Percentiles rank a stretch among this genome's conserved stretches.
Evolutionary conservation across 2,888 invertebrate species (phyloP).

Genomic region (Pristionchus exspectatus): DNA sequence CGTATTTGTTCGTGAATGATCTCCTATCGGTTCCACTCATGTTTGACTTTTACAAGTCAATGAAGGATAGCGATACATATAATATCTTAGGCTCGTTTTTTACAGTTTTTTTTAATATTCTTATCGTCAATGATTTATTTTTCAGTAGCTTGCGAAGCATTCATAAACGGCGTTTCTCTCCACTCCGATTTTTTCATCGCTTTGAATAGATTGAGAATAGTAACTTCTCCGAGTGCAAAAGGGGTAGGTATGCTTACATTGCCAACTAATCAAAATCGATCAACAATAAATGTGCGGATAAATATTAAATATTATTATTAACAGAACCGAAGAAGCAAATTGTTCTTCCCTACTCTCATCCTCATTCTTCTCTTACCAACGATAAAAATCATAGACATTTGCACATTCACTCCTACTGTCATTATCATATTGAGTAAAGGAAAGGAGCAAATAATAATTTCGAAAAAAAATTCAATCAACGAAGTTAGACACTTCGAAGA

Average conservation of each 20-base stretch:
- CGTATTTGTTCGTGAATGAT: not conserved
- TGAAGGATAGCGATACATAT: not conserved
- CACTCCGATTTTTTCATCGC: slow-evolving; percentile 12
- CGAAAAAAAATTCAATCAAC: not conserved
- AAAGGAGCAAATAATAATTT: not conserved
- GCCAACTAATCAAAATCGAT: too few species aligned
- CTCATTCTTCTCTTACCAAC: not conserved
- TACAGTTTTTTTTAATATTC: not conserved
- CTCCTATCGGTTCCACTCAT: not conserved
- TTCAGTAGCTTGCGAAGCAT: not conserved
- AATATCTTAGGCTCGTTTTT: not conserved
- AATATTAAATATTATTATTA: too few species aligned
- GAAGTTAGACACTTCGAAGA: not conserved
- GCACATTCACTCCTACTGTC: not conserved
- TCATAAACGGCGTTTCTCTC: not conserved
- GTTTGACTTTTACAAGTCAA: not conserved
- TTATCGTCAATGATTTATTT: not conserved
- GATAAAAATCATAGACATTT: not conserved
- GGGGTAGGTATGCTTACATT: too few species aligned
- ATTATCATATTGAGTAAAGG: not conserved
- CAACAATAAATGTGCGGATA: too few species aligned
- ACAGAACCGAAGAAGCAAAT: not conserved
- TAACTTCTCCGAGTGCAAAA: not conserved
- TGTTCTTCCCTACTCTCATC: not conserved
- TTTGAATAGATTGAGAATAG: not conserved